Evolutionary conservation across 2,797 vertebrate genomes (phyloP).

Genomic region (Chaetophractus vellerosus): DNA sequence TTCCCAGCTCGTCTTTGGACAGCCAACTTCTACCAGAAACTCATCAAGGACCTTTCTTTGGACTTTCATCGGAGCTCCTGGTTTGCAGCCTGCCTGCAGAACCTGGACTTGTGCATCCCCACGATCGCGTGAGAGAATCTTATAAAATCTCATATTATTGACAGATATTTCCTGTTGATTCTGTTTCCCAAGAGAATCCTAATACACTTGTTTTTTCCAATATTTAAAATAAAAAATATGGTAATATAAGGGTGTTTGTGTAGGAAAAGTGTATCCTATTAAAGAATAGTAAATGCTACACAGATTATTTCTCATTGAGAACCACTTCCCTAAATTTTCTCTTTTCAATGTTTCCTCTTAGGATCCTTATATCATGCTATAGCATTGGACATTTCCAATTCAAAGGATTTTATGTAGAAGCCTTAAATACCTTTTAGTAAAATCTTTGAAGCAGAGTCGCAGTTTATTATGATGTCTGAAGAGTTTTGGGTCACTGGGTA

Average conservation of each 20-base stretch:
- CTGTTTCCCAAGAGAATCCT: no score
- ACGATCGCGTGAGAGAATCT: no score
- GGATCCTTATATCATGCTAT: background rate
- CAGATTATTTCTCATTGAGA: background rate
- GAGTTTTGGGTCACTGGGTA: conserved; percentile 98
- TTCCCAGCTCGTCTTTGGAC: no score
- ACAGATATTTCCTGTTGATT: no score
- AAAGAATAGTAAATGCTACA: background rate
- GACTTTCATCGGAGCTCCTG: no score
- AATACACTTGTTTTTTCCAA: background rate
- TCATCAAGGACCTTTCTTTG: no score
- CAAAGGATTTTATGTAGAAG: conserved; percentile 21
- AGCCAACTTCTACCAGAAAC: no score
- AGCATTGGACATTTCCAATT: background rate
- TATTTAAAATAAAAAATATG: conserved; percentile 31
- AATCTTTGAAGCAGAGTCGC: conserved; percentile 99
- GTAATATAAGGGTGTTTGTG: background rate
- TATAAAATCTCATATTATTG: no score
- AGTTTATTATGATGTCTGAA: conserved; percentile 99
- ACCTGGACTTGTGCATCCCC: no score
- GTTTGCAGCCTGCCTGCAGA: no score
- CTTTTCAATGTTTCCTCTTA: conserved; percentile 13
- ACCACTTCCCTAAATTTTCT: background rate
- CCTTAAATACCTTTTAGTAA: conserved; percentile 96
- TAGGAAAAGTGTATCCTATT: background rate